A percentile compares a stretch with the other conserved stretches of the same genome.
phyloP scores from a whole-genome alignment of 2,113 vertebrate genomes.

The Elephas maximus region DNA sequence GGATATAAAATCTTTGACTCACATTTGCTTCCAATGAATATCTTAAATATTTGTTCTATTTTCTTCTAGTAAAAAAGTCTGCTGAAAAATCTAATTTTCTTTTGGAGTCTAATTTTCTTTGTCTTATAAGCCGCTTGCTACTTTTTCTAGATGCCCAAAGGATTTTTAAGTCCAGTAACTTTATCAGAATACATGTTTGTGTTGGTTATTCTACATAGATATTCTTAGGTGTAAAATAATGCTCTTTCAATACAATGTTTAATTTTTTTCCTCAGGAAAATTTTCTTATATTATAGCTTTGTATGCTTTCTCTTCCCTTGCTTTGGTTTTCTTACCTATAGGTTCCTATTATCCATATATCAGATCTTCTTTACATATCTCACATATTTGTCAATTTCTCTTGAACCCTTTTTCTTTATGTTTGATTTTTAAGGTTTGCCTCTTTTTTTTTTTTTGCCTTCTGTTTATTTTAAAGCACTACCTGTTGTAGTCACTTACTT shows the following conservation, averaged over 20 bases:
- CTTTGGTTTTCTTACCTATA: no score
- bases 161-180: not conserved
- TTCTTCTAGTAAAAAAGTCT: not conserved
- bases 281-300: no score
- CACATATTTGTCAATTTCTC: not conserved
- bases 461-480: not conserved
- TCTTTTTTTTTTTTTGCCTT: not conserved
- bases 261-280: not conserved
- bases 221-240: not conserved
- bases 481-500: not conserved
- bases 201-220: not conserved
- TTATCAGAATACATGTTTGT: not conserved
- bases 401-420: constrained; percentile 5
- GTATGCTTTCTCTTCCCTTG: no score
- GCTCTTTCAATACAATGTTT: not conserved
- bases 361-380: not conserved
- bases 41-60: not conserved
- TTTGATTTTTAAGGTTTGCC: constrained; percentile 18
- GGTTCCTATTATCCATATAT: not conserved
- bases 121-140: not conserved
- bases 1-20: not conserved
- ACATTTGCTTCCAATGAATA: constrained; percentile 32
- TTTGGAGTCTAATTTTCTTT: not conserved
- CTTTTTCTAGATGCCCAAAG: not conserved
- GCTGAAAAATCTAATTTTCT: not conserved